phyloP scores from a whole-genome alignment of 2,888 invertebrate genomes.

The Scaeva pyrastri region DNA sequence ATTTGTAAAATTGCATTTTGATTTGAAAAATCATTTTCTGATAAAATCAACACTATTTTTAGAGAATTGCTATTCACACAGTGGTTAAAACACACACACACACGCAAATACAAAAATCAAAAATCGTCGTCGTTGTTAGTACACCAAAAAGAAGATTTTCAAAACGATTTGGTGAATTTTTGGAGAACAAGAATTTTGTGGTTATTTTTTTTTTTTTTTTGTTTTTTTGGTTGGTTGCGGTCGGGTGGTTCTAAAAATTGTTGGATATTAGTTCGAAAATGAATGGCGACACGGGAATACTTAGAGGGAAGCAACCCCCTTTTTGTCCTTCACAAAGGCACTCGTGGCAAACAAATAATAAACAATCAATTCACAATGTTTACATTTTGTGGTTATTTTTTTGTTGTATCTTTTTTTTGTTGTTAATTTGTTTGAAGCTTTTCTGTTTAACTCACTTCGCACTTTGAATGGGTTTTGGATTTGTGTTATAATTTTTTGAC shows the following conservation, averaged over 20 bases:
- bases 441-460: background rate
- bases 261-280: conserved; percentile 2
- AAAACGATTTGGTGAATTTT: conserved; percentile 21
- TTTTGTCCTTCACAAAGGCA: conserved; percentile 72
- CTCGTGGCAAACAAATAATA: conserved; percentile 72
- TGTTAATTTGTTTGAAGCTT: background rate
- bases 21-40: conserved; percentile 29
- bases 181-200: background rate
- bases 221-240: too few species aligned
- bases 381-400: conserved; percentile 33
- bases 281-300: background rate
- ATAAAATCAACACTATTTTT: conserved; percentile 53
- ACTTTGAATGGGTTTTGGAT: background rate
- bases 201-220: background rate
- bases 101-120: background rate
- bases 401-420: background rate
- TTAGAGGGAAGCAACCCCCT: conserved; percentile 21
- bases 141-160: conserved; percentile 5
- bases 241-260: background rate
- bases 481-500: background rate
- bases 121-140: background rate
- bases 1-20: conserved; percentile 63
- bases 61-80: conserved; percentile 21
- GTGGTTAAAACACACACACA: conserved; percentile 12
- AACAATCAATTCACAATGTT: conserved; percentile 62